Percentiles rank a stretch among this genome's conserved stretches.
phyloP scores from a whole-genome alignment of 2,113 vertebrate genomes.

The Tamias sibiricus region DNA sequence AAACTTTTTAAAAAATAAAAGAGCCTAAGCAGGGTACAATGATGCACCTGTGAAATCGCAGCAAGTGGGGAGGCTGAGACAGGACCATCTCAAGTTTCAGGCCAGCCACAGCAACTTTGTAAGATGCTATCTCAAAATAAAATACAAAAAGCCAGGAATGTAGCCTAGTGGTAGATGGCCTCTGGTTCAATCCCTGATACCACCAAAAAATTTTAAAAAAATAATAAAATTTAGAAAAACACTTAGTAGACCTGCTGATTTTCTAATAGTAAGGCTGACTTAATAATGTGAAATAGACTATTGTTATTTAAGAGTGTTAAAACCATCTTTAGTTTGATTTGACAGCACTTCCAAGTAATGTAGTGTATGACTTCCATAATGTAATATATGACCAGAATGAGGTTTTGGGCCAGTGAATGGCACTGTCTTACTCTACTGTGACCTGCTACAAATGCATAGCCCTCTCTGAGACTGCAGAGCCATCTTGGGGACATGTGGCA shows the following conservation, averaged over 20 bases:
- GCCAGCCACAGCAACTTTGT: no score
- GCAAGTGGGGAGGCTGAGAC: no score
- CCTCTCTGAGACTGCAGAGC: background rate
- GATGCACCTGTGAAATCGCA: no score
- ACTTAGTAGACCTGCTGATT: background rate
- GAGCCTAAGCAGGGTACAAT: background rate
- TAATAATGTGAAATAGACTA: background rate
- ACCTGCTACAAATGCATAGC: background rate
- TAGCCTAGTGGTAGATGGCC: no score
- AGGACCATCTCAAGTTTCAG: no score
- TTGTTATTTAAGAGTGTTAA: background rate
- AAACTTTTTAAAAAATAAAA: background rate
- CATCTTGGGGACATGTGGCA: rapidly evolving
- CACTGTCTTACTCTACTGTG: background rate
- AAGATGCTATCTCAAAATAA: no score
- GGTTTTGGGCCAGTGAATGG: rapidly evolving
- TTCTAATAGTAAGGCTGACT: background rate
- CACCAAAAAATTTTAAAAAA: no score
- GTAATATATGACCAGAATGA: background rate
- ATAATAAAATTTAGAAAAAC: no score
- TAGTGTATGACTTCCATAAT: no score
- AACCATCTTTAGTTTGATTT: background rate
- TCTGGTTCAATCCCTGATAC: no score
- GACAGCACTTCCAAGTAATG: background rate
- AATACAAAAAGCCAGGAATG: no score